Percentiles rank a stretch among this genome's conserved stretches.
Evolutionary conservation across 2,888 invertebrate species (phyloP).

Genomic region (Drosophila melanosoma): DNA sequence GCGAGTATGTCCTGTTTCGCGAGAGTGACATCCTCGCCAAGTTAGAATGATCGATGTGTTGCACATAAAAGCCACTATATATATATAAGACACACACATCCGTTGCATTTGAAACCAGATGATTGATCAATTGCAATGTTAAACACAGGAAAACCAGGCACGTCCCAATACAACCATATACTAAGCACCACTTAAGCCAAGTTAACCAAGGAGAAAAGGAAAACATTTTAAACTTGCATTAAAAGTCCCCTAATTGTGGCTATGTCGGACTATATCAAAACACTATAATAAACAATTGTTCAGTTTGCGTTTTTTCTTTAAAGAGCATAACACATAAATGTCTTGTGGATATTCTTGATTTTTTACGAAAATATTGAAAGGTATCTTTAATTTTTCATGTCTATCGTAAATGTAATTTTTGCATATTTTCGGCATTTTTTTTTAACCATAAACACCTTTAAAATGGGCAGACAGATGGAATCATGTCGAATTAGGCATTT

Average conservation of each 20-base stretch:
- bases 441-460: too few species aligned
- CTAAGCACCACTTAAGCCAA: neutral
- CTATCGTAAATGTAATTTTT: too few species aligned
- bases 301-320: conserved; percentile 56
- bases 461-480: too few species aligned
- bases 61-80: too few species aligned
- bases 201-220: neutral
- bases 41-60: conserved; percentile 86
- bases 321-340: conserved; percentile 19
- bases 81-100: neutral
- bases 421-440: too few species aligned
- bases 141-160: conserved; percentile 12
- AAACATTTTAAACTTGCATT: too few species aligned
- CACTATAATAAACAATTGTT: conserved; percentile 61
- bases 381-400: neutral
- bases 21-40: conserved; percentile 98
- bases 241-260: too few species aligned
- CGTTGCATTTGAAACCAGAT: conserved; percentile 77
- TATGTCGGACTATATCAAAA: conserved; percentile 4
- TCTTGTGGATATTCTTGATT: neutral
- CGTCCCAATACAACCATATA: neutral
- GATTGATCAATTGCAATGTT: conserved; percentile 76
- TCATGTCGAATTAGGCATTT: too few species aligned
- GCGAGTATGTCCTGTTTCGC: conserved; percentile 96
- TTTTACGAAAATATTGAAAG: neutral